Base-by-base conservation (phyloP, 2,888 invertebrate genomes). In the Drosophila vallismaia region DNA sequence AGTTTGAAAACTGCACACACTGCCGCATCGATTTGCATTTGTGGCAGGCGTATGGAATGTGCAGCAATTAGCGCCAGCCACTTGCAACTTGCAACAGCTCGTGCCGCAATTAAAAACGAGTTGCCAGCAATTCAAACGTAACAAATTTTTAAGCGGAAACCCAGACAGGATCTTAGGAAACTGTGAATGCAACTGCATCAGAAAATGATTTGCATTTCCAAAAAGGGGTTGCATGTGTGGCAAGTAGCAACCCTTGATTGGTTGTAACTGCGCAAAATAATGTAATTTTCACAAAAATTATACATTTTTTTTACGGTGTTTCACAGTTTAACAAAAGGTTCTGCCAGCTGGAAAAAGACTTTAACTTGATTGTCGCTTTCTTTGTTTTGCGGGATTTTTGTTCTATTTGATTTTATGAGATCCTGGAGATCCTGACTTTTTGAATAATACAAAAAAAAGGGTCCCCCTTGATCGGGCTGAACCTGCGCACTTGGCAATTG, bases 401-500 rank as follows among this genome's bases (percentile, higher is more conserved):
- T 62, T 29, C 68, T 56, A 56, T 62, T 62, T 8, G 19, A 26
- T 46, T 62, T 26, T 33, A 68, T 54, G 67, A 67, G 52, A 36
- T 24, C n/a, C 10, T 36, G 14, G 45, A 60, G 60, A 64, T 64
- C 60, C 55, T 81, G 83, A 80, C 81, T 81, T 81, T 52, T 42
- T 52, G 58, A 52, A 62, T 70, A 74, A 79, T 76, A 73, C 69
- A 50, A 19, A 48, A 12, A 26, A 19, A 48, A 12, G 24, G 50
- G 10, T 31, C 29, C 68, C 66, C 73, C 70, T 73, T 79, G 45
- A 78, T 70, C 66, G n/a, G 10, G 4, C 7, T 28, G 49, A 70
- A 69, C 79, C 74, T 84, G 83, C 83, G 83, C 82, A 83, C 68
- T 84, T 77, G 28, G 45, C 24, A 63, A 71, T 66, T 82, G 74